phyloP scores from a whole-genome alignment of 2,888 invertebrate genomes.

The Agonopterix subpropinquella region DNA sequence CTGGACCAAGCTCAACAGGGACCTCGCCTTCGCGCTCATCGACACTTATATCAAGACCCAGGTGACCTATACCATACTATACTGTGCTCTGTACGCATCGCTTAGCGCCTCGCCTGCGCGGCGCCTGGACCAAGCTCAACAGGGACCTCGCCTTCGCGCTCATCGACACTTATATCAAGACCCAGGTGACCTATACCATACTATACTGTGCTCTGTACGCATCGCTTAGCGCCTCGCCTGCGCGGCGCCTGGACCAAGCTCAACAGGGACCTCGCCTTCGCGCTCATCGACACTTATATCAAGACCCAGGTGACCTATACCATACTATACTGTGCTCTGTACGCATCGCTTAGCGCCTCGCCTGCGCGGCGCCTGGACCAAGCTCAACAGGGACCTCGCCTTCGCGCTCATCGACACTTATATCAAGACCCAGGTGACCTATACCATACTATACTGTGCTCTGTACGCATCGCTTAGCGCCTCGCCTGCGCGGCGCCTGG shows the following conservation, averaged over 20 bases:
- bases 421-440: constrained; percentile 84
- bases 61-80: constrained; percentile 39
- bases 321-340: not conserved
- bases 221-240: constrained; percentile 91
- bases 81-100: not conserved
- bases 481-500: constrained; percentile 96
- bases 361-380: constrained; percentile 98
- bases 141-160: constrained; percentile 95
- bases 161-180: constrained; percentile 97
- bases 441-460: not conserved
- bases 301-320: constrained; percentile 80
- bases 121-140: constrained; percentile 98
- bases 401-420: constrained; percentile 97
- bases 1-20: constrained; percentile 98
- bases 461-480: constrained; percentile 55
- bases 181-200: constrained; percentile 67
- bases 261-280: constrained; percentile 95
- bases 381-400: constrained; percentile 94
- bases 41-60: constrained; percentile 95
- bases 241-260: constrained; percentile 98
- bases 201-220: not conserved
- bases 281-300: constrained; percentile 96
- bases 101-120: constrained; percentile 91
- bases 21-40: constrained; percentile 95
- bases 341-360: constrained; percentile 81